Base-by-base conservation (phyloP, 1,140 invertebrate species). In the Ceratina calcarata region DNA sequence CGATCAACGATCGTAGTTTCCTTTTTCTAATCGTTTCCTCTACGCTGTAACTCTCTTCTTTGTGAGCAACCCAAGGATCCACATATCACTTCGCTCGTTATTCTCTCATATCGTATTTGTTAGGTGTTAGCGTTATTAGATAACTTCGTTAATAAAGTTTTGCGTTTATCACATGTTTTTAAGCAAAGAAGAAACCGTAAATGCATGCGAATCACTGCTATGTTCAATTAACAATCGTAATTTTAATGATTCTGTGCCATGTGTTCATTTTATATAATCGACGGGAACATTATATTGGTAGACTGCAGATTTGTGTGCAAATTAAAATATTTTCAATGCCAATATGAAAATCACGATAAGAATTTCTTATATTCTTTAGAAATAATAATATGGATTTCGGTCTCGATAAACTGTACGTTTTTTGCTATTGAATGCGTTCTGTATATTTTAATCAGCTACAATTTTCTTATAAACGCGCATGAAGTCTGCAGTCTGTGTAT, bases 201-300 rank as follows among this genome's bases (percentile, higher is more conserved):
- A 65, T 64, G 20, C 1, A 22, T 24, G 2, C 53, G 22, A 18
- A 24, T 61, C 18, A 18, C 8, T 53, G 20, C 18, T 70, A 62
- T 51, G 13, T 78, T 18, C n/a, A 51, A 51, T n/a, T 57, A 60
- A 22, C 22, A 62, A 61, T 58, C 27, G 4, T 32, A 32, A 72
- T 72, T 62, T 53, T 32, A 57, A 64, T 64, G 18, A 78, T 62
- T 15, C 4, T 55, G 67, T 78, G 76, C 68, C 76, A 78, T 78
- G 68, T 71, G 49, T 71, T 70, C 60, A n/a, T 55, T 62, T 78
- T 45, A 45, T 78, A 78, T 55, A 37, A 45, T 64, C 1, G 53
- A 71, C 27, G 49, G 45, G 10, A 10, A 45, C 7, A 10, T 45
- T 45, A 10, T 45, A 45, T 45, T 6, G 7, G 37, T 45, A 45